A percentile compares a stretch with the other conserved stretches of the same genome.
These are phyloP conservation scores for Synergus itoensis DNA, from an alignment of 2,888 invertebrate genomes.

Conservation along the genomic window DNA sequence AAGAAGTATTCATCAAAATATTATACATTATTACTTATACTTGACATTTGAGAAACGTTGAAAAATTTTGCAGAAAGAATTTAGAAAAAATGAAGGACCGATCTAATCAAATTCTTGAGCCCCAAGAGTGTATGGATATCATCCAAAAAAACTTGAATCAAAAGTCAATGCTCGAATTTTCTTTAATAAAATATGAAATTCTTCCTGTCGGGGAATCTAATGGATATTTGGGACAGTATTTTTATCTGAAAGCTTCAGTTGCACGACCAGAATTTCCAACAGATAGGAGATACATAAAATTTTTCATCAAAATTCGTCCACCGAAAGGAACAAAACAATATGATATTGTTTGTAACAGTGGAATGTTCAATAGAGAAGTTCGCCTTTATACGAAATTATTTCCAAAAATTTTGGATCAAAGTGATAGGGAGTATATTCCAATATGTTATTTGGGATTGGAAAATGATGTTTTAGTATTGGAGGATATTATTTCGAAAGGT, in stretches of 20 bases:
- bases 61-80: not conserved
- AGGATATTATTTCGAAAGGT: constrained; percentile 82
- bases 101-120: constrained; percentile 57
- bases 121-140: constrained; percentile 67
- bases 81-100: constrained; percentile 48
- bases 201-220: constrained; percentile 63
- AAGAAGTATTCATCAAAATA: not conserved
- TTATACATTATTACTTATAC: not conserved
- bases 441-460: constrained; percentile 66
- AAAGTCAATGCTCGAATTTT: constrained; percentile 66
- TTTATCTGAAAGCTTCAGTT: constrained; percentile 64
- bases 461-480: constrained; percentile 76
- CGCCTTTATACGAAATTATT: constrained; percentile 67
- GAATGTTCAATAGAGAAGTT: constrained; percentile 68
- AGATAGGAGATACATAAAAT: constrained; percentile 56
- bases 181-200: constrained; percentile 64
- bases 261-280: constrained; percentile 53
- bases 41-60: not conserved
- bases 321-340: constrained; percentile 44
- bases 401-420: constrained; percentile 64
- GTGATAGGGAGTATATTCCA: constrained; percentile 61
- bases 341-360: constrained; percentile 46
- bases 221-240: constrained; percentile 71
- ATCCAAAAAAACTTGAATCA: constrained; percentile 64
- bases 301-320: constrained; percentile 69